phyloP scores from a whole-genome alignment of 2,113 vertebrate genomes.

The Ranitomeya imitator region DNA sequence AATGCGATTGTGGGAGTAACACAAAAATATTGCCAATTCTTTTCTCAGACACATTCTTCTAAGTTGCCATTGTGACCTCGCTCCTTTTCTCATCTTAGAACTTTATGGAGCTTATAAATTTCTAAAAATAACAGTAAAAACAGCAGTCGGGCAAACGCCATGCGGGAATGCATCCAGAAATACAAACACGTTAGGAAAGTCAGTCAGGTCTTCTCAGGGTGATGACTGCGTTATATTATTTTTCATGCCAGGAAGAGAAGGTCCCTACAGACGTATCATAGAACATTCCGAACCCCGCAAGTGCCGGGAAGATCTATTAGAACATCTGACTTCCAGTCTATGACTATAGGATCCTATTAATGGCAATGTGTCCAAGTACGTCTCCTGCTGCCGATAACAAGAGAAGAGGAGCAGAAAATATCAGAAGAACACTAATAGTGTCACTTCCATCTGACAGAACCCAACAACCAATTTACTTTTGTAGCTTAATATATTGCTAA shows the following conservation, averaged over 20 bases:
- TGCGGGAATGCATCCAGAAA: slow-evolving; percentile 1
- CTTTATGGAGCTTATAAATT: not conserved
- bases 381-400: not conserved
- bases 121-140: slow-evolving; percentile 23
- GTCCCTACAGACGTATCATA: not conserved
- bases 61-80: not conserved
- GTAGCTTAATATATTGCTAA: not conserved
- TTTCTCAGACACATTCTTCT: too few relatives aligned
- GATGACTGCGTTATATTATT: slow-evolving; percentile 21
- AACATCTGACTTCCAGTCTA: not conserved
- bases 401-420: not conserved
- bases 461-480: not conserved
- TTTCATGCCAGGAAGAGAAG: not conserved
- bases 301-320: not conserved
- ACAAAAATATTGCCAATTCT: too few relatives aligned
- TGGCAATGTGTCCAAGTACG: not conserved
- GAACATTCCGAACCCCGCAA: not conserved
- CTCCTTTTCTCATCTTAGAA: not conserved
- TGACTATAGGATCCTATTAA: not conserved
- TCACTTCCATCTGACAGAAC: not conserved
- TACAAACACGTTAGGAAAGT: not conserved
- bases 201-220: not conserved
- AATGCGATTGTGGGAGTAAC: too few relatives aligned
- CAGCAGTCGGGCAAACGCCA: not conserved
- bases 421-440: not conserved